Evolutionary conservation across 2,797 vertebrate species (phyloP), one percentile per base, ranked within the genome.

Genomic region (Diplodus sargus): DNA sequence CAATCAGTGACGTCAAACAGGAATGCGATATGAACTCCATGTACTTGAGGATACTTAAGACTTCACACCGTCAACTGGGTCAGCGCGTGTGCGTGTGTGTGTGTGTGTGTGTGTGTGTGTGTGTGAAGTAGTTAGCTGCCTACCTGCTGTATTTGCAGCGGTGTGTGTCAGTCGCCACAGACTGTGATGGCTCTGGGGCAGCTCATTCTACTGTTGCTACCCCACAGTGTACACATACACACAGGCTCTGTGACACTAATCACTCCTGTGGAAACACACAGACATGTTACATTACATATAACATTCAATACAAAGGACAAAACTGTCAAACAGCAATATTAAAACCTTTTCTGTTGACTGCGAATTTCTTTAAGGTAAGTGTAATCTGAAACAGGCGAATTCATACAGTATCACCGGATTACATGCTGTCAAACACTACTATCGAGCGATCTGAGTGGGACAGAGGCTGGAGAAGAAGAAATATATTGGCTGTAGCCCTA

Each of bases 111-210:
- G 25, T 42, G 61, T 1, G 34, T 78, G 51, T 56, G 73, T 72
- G 62, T 69, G 58, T 61, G 12, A 53, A 34, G 25, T 60, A 49
- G 58, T 89, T 94, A 45, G 45, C 15, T 45, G 95, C 95, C 95
- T 45, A 95, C 95, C 95, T 95, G 92, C 93, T 61, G 86, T 91
- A 84, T 87, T 84, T 84, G 90, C 63, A 90, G 83, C 49, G 18
- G 87, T 85, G 83, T 90, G 84, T 85, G 76, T 95, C 86, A 95
- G 89, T 93, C 91, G 85, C 91, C 53, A 64, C 77, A 81, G 88
- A 91, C 79, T 85, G 89, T 51, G 78, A 81, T 63, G 70, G 75
- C 79, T 90, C 67, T 54, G 49, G 79, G 87, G 85, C 77, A 78
- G 83, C 80, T 92, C 92, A 94, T 95, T 80, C 84, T 93, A 89